Base-by-base conservation (phyloP, 1,140 invertebrate genomes). In the Aphelinus atriplicis region DNA sequence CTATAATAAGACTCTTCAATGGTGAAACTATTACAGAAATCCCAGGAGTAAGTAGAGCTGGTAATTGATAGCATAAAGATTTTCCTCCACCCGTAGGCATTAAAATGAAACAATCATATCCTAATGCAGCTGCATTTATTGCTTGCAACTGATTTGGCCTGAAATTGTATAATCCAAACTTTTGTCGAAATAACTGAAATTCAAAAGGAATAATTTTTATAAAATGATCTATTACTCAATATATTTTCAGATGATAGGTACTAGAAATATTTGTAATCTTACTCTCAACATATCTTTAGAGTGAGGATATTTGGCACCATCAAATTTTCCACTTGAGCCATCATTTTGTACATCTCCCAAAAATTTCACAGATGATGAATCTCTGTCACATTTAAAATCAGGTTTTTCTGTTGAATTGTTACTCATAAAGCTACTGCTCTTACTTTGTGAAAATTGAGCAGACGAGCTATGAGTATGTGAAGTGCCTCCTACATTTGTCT, bases 51-150 rank as follows among this genome's bases (percentile, higher is more conserved):
- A 95, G 79, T 56, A 95, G 82, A 0, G 94, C 93, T 1, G 94
- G 94, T 45, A 97, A 88, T 88, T 99, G 98, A 88, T 99, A 99
- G 81, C 97, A 98, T 10, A 99, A 87, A 57, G 96, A 98, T 89
- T 99, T 99, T 78, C 98, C 98, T 77, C 97, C 97, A 48, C 97
- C 98, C 63, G 98, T 99, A 9, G 98, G 98, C 98, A 99, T 99
- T 1, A 99, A 90, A 3, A 99, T 92, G 84, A 99, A 97, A 79
- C 95, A 95, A 86, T 99, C 97, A 82, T 95, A 90, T 2, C 93
- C 92, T 3, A 97, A 86, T 60, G 99, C 80, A 1, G 95, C 93
- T 6, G 97, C 97, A 89, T 99, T 99, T 76, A 99, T 96, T 9
- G 96, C 95, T 88, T 96, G 94, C 67, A 97, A 85, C 83, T 99